phyloP scores from a whole-genome alignment of 2,888 invertebrate genomes.

The Rhamnusium bicolor region DNA sequence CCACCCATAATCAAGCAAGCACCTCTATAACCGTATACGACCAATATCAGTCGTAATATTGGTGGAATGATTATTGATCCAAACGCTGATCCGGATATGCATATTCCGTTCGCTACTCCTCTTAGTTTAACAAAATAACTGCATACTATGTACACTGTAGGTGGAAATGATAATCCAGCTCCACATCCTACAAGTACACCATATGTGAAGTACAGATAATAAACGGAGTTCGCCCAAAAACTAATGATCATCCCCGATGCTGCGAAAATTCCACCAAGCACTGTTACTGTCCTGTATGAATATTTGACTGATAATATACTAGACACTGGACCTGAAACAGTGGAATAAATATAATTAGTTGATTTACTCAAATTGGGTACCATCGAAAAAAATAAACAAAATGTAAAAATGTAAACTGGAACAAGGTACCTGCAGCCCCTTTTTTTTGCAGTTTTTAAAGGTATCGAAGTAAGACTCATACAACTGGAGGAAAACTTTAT shows the following conservation, averaged over 20 bases:
- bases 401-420: no score
- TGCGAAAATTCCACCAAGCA: constrained; percentile 87
- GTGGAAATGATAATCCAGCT: constrained; percentile 89
- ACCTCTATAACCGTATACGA: constrained; percentile 85
- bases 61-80: constrained; percentile 91
- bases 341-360: constrained; percentile 19
- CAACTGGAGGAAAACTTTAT: no score
- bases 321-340: constrained; percentile 84
- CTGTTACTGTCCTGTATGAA: constrained; percentile 87
- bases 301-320: constrained; percentile 88
- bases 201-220: constrained; percentile 86
- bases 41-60: constrained; percentile 79
- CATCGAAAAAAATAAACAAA: neutral
- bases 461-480: no score
- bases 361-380: neutral
- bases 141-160: constrained; percentile 91
- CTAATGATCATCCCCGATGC: constrained; percentile 89
- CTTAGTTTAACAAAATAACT: constrained; percentile 86
- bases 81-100: constrained; percentile 90
- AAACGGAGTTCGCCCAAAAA: constrained; percentile 85
- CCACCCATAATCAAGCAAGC: constrained; percentile 88
- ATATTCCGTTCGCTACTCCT: constrained; percentile 89
- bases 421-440: neutral
- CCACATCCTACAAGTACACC: constrained; percentile 88
- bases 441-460: no score